A percentile compares a stretch with the other conserved stretches of the same genome.
Conservation (phyloP, 1,140 invertebrate genomes). For the Elysia chlorotica region DNA sequence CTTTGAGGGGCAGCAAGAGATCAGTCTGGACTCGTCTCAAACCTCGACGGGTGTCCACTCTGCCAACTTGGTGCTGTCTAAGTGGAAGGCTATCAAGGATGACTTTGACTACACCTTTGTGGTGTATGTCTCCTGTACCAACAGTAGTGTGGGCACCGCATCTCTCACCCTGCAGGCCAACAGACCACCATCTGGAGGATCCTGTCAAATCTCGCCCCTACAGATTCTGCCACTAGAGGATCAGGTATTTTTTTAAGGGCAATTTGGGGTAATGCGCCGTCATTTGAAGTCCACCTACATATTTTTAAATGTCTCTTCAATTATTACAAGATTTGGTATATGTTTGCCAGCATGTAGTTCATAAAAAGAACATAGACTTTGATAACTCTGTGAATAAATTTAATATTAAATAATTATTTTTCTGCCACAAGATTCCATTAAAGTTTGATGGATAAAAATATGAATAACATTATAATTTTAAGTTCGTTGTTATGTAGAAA, state of each 20-base stretch:
- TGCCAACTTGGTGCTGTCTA: conserved; percentile 26
- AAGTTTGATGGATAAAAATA: no score
- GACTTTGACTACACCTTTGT: conserved; percentile 35
- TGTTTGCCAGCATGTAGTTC: no score
- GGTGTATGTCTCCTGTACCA: conserved; percentile 25
- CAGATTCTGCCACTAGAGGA: conserved; percentile 31
- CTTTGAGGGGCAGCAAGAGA: not conserved
- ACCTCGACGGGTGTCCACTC: conserved; percentile 11
- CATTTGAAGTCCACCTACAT: no score
- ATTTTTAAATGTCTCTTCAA: no score
- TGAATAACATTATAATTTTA: no score
- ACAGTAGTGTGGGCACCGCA: conserved; percentile 11
- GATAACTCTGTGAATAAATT: no score
- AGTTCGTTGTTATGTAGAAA: no score
- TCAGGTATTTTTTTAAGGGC: not conserved
- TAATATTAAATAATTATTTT: no score
- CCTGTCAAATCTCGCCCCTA: conserved; percentile 26
- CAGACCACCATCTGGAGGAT: conserved; percentile 32
- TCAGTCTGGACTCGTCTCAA: conserved; percentile 5
- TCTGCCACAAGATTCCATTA: no score
- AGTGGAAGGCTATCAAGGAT: conserved; percentile 34
- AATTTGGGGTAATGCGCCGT: no score
- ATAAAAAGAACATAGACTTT: no score
- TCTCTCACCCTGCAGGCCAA: conserved; percentile 32
- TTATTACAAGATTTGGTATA: no score